A percentile compares a stretch with the other conserved stretches of the same genome.
These are phyloP conservation scores for Tribolium madens DNA, from an alignment of 1,140 invertebrate genomes.

Conservation along the genomic window DNA sequence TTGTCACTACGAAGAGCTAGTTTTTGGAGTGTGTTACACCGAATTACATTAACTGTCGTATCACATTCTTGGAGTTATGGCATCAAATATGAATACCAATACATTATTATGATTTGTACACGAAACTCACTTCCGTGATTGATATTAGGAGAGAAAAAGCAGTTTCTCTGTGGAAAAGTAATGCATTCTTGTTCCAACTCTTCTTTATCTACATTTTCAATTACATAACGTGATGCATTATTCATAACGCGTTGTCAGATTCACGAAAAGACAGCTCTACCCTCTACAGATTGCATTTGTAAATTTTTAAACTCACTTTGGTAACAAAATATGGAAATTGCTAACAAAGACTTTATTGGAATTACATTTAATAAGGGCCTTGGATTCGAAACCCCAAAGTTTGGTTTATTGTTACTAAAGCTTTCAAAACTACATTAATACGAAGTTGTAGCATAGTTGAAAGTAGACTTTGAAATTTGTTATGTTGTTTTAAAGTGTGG, in stretches of 20 bases:
- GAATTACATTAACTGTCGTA: not conserved
- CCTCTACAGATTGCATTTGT: slow-evolving; percentile 43
- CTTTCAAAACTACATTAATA: not conserved
- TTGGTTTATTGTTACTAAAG: not conserved
- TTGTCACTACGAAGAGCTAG: not conserved
- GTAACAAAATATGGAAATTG: slow-evolving; percentile 41
- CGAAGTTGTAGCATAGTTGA: too few species aligned
- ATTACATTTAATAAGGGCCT: slow-evolving; percentile 25
- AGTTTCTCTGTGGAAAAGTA: slow-evolving; percentile 13
- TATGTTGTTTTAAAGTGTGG: not conserved
- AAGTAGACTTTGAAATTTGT: not conserved
- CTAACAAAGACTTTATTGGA: slow-evolving; percentile 39
- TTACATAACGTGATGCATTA: slow-evolving; percentile 47
- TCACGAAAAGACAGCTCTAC: slow-evolving; percentile 41
- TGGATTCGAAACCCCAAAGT: not conserved
- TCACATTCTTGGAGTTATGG: not conserved
- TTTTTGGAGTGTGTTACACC: slow-evolving; percentile 5
- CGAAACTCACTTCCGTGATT: not conserved
- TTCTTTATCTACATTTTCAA: slow-evolving; percentile 47
- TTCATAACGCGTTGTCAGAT: slow-evolving; percentile 44
- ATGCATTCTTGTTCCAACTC: slow-evolving; percentile 29
- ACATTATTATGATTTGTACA: not conserved
- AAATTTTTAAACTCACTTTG: slow-evolving; percentile 43
- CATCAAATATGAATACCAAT: slow-evolving; percentile 19
- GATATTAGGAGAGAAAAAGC: slow-evolving; percentile 19